Evolutionary conservation across 2,888 invertebrate genomes (phyloP).

Genomic region (Charanyca ferruginea): DNA sequence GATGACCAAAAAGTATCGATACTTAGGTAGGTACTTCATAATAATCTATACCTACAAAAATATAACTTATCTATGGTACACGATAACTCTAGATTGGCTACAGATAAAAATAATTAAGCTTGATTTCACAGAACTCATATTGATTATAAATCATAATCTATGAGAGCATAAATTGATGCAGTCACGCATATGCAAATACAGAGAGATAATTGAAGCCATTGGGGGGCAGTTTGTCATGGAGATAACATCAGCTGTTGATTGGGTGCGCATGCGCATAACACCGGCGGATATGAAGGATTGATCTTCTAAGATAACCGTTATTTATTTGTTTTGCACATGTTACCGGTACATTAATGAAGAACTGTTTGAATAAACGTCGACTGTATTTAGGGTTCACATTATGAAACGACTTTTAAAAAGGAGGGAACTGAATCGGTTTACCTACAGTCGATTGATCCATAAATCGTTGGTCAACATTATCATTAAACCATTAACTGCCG

Average conservation of each 20-base stretch:
- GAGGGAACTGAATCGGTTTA: too few species aligned
- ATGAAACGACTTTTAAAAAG: background rate
- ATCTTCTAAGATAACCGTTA: slow-evolving; percentile 45
- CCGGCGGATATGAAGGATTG: slow-evolving; percentile 52
- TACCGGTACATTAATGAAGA: slow-evolving; percentile 12
- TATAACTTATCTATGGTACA: background rate
- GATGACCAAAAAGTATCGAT: too few species aligned
- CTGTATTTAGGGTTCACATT: background rate
- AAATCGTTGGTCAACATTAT: too few species aligned
- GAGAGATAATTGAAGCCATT: slow-evolving; percentile 55
- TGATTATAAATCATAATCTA: slow-evolving; percentile 54
- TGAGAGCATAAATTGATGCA: slow-evolving; percentile 49
- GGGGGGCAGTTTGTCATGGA: slow-evolving; percentile 49
- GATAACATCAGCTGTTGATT: slow-evolving; percentile 60
- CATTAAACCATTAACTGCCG: too few species aligned
- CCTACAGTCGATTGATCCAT: too few species aligned
- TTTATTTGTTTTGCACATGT: slow-evolving; percentile 50
- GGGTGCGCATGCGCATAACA: slow-evolving; percentile 51
- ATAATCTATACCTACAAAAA: too few species aligned
- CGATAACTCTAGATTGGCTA: slow-evolving; percentile 34
- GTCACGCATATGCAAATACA: slow-evolving; percentile 57
- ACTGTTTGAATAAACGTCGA: slow-evolving; percentile 28
- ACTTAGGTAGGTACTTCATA: too few species aligned
- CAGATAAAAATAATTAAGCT: slow-evolving; percentile 49
- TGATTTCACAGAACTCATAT: slow-evolving; percentile 36